Evolutionary conservation across 2,888 invertebrate genomes (phyloP), one percentile per base, ranked within the genome.

Genomic region (Merodon equestris): DNA sequence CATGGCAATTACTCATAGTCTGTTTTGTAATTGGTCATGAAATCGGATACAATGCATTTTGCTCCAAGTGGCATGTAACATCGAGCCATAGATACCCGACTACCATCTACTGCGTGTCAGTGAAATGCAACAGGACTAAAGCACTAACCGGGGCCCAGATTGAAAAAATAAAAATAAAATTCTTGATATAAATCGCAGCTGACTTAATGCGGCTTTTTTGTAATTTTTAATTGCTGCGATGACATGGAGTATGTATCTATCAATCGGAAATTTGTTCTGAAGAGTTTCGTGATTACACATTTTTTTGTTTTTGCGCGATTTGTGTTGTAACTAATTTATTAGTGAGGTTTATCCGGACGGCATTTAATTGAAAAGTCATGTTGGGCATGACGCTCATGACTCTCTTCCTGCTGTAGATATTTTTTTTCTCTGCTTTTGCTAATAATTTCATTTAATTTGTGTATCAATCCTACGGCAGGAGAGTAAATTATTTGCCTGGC

Each of bases 361-460:
- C 13, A 12, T 36, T 9, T 71, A 77, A 77, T 77, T 77, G 73
- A 77, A 73, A 77, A 77, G 40, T 53, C 57, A 48, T 77, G 77
- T 77, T 53, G 40, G n/a, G 42, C 17, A 51, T 71, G 71, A 45
- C 64, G 53, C 70, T 40, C 3, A 7, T 10, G 36, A 40, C 27
- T 45, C 48, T 38, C 17, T 18, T 18, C 34, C 51, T 42, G 57
- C 12, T 17, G 36, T n/a, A 47, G 9, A 12, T 57, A 13, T 14
- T 70, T 53, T 70, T 53, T 54, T 34, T 64, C 27, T 45, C 27
- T 54, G 34, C 13, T 44, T 45, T 40, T 54, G 34, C 13, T 44
- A 54, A 44, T 70, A 50, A 50, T 54, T 66, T 73, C 18, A 63
- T 63, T 71, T 56, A 48, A 71, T 61, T 54, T 61, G 47, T 40